Percentiles rank a stretch among this genome's conserved stretches.
Conservation (phyloP, 2,113 vertebrate species). For the Equus przewalskii region DNA sequence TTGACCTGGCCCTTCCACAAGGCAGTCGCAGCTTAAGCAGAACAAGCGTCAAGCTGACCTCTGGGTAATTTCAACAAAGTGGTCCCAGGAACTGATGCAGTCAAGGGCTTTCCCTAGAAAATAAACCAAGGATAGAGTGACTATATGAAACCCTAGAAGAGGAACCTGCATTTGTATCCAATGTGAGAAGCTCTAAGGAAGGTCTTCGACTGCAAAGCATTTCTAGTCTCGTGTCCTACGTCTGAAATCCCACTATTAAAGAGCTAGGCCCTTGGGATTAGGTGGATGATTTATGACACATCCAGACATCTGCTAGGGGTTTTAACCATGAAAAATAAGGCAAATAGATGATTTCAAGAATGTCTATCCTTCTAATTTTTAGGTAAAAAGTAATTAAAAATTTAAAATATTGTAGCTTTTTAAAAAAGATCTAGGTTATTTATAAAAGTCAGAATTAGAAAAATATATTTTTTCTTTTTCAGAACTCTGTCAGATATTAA, state of each 20-base stretch:
- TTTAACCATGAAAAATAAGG: not conserved
- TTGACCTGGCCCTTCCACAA: not conserved
- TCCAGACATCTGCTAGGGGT: not conserved
- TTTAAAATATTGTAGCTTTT: not conserved
- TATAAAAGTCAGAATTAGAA: not conserved
- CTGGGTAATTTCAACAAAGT: not conserved
- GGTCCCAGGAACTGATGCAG: not conserved
- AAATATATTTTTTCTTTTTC: not conserved
- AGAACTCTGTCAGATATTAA: not conserved
- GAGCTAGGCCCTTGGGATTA: not conserved
- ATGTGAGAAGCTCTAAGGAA: not conserved
- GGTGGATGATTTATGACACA: not conserved
- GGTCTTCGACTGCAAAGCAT: not conserved
- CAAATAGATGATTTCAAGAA: not conserved
- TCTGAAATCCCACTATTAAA: not conserved
- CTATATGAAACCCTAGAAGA: not conserved
- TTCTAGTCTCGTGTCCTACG: not conserved
- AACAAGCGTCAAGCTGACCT: not conserved
- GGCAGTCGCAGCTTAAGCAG: not conserved
- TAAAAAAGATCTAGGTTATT: not conserved
- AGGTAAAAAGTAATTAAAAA: constrained; percentile 30
- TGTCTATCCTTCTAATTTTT: not conserved
- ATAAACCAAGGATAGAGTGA: not conserved
- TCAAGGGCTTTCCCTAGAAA: not conserved
- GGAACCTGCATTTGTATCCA: not conserved